Evolutionary conservation across 2,113 vertebrate genomes (phyloP), one percentile per base, ranked within the genome.

Genomic region (Myiozetetes cayanensis): DNA sequence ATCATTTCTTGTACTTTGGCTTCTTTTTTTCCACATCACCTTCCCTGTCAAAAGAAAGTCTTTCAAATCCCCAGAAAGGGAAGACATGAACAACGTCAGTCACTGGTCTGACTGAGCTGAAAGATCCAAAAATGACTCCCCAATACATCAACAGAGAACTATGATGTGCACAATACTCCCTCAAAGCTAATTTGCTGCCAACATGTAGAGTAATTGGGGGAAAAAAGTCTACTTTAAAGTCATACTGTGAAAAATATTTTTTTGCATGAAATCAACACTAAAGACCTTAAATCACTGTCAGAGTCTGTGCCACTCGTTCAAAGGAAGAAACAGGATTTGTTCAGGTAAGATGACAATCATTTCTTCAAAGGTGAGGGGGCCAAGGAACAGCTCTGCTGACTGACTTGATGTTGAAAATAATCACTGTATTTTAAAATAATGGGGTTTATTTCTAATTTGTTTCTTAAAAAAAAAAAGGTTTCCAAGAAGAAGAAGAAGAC

Each of bases 161-260:
- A 5, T 46, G 76, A 92, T 56, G 85, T 88, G 90, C 68, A 87
- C 95, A 78, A 33, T 66, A 78, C 56, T 85, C 90, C 81, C 95
- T 97, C 94, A 87, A 95, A 97, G 90, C 84, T 96, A 92, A 97
- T 94, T 95, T 96, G 96, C 94, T 96, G 90, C 93, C 97, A 96
- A 93, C 58, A 83, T 79, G 90, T 89, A 85, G 43, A 88, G 68
- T 87, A 90, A 96, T 75, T 89, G 94, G 74, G 62, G 63, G 44
- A 52, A 88, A 77, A 93, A 85, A 93, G 92, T 84, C 91, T 67
- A 28, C 76, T 96, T 94, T 96, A 84, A 96, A 96, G 96, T 86
- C 96, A 96, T 15, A 78, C 92, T 87, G 93, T 56, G 97, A 94
- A 93, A 93, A 95, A 84, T 66, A 85, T 80, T 86, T 94, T 75